Conservation (phyloP, 1,140 invertebrate species). For the Pristionchus pacificus region DNA sequence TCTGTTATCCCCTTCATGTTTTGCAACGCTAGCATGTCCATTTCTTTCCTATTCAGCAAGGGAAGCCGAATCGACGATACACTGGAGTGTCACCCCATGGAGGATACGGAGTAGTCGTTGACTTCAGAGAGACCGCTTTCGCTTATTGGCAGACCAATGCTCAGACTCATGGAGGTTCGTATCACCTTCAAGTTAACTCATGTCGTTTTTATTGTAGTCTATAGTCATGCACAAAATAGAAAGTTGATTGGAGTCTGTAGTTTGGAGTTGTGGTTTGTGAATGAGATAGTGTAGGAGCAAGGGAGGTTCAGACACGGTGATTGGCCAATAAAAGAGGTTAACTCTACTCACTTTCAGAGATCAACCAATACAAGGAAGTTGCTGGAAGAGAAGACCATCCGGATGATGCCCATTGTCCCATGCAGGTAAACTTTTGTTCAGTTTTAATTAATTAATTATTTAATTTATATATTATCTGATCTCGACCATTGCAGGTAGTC, state of each 20-base stretch:
- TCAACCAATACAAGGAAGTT: no score
- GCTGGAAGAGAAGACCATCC: no score
- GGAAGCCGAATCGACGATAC: neutral
- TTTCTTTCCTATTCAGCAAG: neutral
- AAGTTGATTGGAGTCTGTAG: neutral
- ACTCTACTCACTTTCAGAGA: no score
- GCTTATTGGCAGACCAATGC: neutral
- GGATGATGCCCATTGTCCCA: no score
- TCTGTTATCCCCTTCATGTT: no score
- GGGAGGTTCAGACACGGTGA: neutral
- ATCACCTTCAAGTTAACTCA: no score
- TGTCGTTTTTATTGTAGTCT: neutral
- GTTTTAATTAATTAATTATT: no score
- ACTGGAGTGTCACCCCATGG: neutral
- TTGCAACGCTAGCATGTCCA: neutral
- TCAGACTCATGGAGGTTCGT: neutral
- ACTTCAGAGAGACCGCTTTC: neutral
- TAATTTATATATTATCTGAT: no score
- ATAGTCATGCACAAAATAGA: neutral
- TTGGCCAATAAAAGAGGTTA: no score
- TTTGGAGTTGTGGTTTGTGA: neutral
- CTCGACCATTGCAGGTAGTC: no score
- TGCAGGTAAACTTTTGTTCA: no score
- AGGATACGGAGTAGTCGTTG: neutral
- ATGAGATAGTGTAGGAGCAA: neutral